Evolutionary conservation across 2,888 invertebrate species (phyloP).

Genomic region (Cheilosia soror): DNA sequence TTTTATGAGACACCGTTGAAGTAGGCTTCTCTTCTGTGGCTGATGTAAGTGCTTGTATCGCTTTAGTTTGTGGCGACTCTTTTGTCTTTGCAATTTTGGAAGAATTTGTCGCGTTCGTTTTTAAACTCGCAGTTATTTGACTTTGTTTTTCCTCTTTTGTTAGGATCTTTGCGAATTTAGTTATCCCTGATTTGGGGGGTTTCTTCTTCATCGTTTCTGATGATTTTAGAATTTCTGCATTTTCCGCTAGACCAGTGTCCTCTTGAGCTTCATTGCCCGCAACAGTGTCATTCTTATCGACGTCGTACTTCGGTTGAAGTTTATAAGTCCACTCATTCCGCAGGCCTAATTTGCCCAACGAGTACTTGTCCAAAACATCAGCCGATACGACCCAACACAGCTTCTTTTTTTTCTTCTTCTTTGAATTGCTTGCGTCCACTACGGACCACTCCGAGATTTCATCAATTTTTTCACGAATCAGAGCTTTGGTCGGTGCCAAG

Average conservation of each 20-base stretch:
- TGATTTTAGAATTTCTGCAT: conserved; percentile 32
- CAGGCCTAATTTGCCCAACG: conserved; percentile 84
- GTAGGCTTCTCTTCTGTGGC: background rate
- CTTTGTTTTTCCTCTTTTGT: conserved; percentile 79
- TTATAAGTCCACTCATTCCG: conserved; percentile 86
- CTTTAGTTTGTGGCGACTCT: conserved; percentile 25
- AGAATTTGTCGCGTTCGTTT: background rate
- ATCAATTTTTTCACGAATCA: conserved; percentile 85
- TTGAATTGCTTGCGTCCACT: conserved; percentile 83
- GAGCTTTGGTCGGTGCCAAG: conserved; percentile 83
- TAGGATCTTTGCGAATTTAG: conserved; percentile 81
- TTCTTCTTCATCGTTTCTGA: conserved; percentile 55
- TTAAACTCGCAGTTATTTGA: background rate
- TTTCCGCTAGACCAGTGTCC: conserved; percentile 38
- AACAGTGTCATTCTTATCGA: conserved; percentile 45
- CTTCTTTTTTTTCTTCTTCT: conserved; percentile 84
- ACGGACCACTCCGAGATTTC: conserved; percentile 86
- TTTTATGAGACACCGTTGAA: background rate
- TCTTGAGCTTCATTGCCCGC: conserved; percentile 25
- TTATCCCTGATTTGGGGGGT: conserved; percentile 76
- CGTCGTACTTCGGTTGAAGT: conserved; percentile 79
- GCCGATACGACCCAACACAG: conserved; percentile 88
- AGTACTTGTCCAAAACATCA: conserved; percentile 85
- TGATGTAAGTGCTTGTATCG: conserved; percentile 15
- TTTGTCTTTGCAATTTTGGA: background rate